phyloP scores from a whole-genome alignment of 1,140 invertebrate genomes.

The Drosophila virilis region DNA sequence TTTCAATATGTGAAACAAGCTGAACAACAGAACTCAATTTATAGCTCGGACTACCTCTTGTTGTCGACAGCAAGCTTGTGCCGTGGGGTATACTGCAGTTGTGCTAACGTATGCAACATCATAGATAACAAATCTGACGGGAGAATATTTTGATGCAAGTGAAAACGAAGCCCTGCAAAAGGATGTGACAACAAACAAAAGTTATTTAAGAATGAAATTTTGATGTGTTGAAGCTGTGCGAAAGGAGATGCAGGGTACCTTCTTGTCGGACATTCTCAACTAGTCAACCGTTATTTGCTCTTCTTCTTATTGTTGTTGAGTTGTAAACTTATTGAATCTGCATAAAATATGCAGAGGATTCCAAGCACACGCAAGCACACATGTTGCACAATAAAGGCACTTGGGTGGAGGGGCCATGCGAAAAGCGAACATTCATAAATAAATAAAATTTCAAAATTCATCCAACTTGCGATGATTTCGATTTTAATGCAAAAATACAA shows the following conservation, averaged over 20 bases:
- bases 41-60: neutral
- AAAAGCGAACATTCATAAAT: conserved; percentile 19
- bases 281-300: neutral
- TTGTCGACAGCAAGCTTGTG: neutral
- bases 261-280: neutral
- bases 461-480: conserved; percentile 59
- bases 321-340: conserved; percentile 51
- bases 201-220: too few relatives aligned
- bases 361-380: conserved; percentile 22
- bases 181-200: too few relatives aligned
- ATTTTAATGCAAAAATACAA: conserved; percentile 59
- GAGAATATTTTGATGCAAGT: too few relatives aligned
- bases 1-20: conserved; percentile 62
- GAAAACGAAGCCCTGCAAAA: too few relatives aligned
- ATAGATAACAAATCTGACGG: too few relatives aligned
- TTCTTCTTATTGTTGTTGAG: conserved; percentile 26
- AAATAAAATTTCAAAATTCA: conserved; percentile 59
- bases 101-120: neutral
- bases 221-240: too few relatives aligned
- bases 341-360: conserved; percentile 47
- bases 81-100: neutral
- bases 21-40: conserved; percentile 19
- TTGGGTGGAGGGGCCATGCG: neutral
- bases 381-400: conserved; percentile 28
- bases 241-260: neutral